Conservation (phyloP, 92 coral and sea anemone genomes). For the Zoanthus sociatus region DNA sequence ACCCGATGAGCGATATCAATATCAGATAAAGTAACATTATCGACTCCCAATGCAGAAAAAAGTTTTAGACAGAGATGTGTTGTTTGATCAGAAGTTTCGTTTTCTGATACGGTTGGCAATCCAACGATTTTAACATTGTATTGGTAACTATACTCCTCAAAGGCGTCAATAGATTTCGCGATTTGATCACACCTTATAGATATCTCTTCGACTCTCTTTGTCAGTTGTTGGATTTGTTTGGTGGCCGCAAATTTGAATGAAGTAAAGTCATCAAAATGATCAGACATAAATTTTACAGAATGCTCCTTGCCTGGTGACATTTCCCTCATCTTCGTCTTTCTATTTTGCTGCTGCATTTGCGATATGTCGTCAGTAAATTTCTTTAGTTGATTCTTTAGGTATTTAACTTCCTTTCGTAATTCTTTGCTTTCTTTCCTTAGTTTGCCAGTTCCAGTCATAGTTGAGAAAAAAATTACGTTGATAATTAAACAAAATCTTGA, state of each 20-base stretch:
- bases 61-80: neutral
- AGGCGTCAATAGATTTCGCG: neutral
- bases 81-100: neutral
- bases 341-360: neutral
- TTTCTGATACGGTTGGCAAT: neutral
- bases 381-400: neutral
- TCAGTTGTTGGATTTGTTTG: neutral
- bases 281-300: neutral
- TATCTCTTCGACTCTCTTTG: neutral
- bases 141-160: neutral
- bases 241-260: neutral
- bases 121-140: neutral
- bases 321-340: neutral
- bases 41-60: neutral
- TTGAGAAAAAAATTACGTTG: no score
- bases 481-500: no score
- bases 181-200: neutral
- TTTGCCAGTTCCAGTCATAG: neutral
- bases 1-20: conserved; percentile 56
- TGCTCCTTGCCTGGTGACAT: neutral
- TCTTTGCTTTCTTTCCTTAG: no score
- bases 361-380: neutral
- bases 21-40: conserved; percentile 17
- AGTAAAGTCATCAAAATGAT: neutral
- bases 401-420: neutral